Evolutionary conservation across 2,888 invertebrate species (phyloP).

Genomic region (Seira ritae): DNA sequence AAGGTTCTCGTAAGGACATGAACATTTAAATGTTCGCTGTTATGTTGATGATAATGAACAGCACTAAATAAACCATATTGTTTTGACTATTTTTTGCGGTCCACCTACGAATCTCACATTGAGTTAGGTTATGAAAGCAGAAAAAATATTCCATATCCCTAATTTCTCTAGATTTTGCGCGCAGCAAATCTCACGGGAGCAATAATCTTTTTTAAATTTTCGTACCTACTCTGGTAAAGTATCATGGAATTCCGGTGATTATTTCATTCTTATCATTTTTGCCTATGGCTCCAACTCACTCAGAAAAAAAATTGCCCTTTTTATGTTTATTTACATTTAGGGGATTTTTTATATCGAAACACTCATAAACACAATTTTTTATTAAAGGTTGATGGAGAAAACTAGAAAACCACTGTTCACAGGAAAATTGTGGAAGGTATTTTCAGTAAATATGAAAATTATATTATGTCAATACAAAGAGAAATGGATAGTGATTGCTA

Average conservation of each 20-base stretch:
- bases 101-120: too few species aligned
- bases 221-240: background rate
- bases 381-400: background rate
- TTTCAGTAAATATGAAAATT: conserved; percentile 57
- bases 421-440: background rate
- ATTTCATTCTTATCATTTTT: conserved; percentile 47
- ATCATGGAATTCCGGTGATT: conserved; percentile 59
- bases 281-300: conserved; percentile 32
- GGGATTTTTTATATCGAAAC: background rate
- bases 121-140: conserved; percentile 56
- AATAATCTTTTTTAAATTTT: background rate
- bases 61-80: too few species aligned
- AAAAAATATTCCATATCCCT: too few species aligned
- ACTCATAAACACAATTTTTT: background rate
- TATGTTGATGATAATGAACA: too few species aligned
- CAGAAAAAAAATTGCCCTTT: background rate
- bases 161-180: too few species aligned
- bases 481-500: conserved; percentile 47
- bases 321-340: background rate
- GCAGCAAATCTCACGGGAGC: background rate
- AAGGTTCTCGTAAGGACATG: background rate
- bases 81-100: too few species aligned
- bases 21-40: too few species aligned
- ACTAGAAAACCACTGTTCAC: too few species aligned
- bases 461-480: conserved; percentile 49